Evolutionary conservation across 2,113 vertebrate genomes (phyloP).

Genomic region (Cyanoliseus patagonus): DNA sequence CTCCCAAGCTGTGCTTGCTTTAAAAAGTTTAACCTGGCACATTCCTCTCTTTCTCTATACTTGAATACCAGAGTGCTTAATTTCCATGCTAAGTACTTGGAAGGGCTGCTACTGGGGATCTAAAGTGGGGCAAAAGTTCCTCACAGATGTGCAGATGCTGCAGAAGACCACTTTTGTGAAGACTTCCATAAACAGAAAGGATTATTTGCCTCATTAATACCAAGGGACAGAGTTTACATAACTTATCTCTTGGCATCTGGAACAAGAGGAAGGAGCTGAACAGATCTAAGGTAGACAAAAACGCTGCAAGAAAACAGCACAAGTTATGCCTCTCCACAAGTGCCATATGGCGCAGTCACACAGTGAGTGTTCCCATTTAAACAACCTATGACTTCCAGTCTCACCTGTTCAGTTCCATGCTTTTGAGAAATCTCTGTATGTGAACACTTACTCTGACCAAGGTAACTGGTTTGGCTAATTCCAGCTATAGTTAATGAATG

Average conservation of each 20-base stretch:
- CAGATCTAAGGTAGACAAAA: conserved; percentile 12
- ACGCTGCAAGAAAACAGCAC: neutral
- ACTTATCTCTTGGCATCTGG: conserved; percentile 17
- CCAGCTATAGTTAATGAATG: neutral
- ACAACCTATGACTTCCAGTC: neutral
- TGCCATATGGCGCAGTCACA: conserved; percentile 26
- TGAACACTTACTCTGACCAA: neutral
- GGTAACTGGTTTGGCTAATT: neutral
- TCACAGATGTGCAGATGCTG: neutral
- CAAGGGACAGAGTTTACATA: neutral
- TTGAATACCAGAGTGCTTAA: neutral
- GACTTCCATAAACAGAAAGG: neutral
- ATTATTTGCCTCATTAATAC: neutral
- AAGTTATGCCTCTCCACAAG: neutral
- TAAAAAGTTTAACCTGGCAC: neutral
- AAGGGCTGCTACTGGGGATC: neutral
- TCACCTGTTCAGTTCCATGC: conserved; percentile 20
- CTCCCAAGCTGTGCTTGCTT: neutral
- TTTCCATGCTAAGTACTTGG: neutral
- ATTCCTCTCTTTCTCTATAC: neutral
- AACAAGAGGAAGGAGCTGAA: neutral
- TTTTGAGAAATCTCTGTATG: conserved; percentile 10
- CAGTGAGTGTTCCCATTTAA: neutral
- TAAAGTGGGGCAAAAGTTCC: neutral
- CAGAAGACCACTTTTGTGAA: neutral